Conservation (phyloP, 2,888 invertebrate genomes). For the Leptinotarsa haldemani region DNA sequence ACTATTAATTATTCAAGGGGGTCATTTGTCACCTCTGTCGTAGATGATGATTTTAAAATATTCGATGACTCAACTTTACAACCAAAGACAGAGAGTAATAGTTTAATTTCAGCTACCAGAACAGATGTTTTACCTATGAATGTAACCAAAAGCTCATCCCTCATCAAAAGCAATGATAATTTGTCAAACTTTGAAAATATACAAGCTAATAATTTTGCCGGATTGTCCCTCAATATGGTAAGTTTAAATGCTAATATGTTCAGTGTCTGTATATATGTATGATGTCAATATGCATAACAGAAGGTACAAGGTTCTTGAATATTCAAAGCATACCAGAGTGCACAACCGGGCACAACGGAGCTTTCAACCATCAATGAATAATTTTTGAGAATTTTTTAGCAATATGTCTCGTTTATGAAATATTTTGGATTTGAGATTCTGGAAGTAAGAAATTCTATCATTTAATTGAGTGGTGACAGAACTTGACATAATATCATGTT, state of each 20-base stretch:
- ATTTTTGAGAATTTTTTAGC: too few species aligned
- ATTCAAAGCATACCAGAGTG: too few species aligned
- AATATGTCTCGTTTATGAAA: too few species aligned
- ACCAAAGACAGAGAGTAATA: slow-evolving; percentile 41
- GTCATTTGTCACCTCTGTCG: slow-evolving; percentile 46
- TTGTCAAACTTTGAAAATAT: slow-evolving; percentile 43
- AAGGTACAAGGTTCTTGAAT: too few species aligned
- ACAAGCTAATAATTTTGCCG: slow-evolving; percentile 51
- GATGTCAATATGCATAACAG: too few species aligned
- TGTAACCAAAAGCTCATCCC: slow-evolving; percentile 26
- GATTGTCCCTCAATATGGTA: slow-evolving; percentile 62
- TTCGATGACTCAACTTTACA: slow-evolving; percentile 36
- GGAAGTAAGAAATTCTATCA: too few species aligned
- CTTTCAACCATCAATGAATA: too few species aligned
- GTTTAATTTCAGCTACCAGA: slow-evolving; percentile 27
- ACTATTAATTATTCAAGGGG: slow-evolving; percentile 60
- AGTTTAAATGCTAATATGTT: slow-evolving; percentile 31
- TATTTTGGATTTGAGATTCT: too few species aligned
- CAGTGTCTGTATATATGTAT: too few species aligned
- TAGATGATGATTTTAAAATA: slow-evolving; percentile 28
- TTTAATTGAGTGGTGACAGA: too few species aligned
- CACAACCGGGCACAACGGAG: too few species aligned
- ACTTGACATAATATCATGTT: too few species aligned
- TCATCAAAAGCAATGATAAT: slow-evolving; percentile 31
- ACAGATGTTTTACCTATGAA: slow-evolving; percentile 19